Conservation (phyloP, 2,888 invertebrate species). For the Himalopsyche kuldschensis region DNA sequence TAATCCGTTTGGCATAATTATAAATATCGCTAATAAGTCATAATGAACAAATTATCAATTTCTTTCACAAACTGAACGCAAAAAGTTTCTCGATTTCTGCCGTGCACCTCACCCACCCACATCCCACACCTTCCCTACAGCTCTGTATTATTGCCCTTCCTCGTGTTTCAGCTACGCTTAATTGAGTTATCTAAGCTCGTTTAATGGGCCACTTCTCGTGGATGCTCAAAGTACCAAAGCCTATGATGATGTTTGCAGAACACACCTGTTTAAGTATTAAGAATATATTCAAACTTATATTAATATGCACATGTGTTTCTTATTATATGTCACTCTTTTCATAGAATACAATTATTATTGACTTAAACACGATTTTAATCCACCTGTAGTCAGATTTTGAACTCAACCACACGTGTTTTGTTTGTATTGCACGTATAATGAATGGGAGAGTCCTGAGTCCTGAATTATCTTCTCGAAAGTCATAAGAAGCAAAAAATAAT, state of each 20-base stretch:
- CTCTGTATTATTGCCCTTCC: not conserved
- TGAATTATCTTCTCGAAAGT: too few relatives aligned
- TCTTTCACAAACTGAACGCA: not conserved
- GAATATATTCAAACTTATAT: not conserved
- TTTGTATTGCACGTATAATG: too few relatives aligned
- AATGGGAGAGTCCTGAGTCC: too few relatives aligned
- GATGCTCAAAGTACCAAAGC: not conserved
- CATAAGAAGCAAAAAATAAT: too few relatives aligned
- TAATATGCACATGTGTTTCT: not conserved
- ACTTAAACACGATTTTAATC: too few relatives aligned
- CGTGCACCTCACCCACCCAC: not conserved
- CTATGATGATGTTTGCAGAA: not conserved
- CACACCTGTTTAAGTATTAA: not conserved
- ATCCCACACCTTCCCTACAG: not conserved
- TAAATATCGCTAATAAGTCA: too few relatives aligned
- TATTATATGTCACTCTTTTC: too few relatives aligned
- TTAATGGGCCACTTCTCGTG: conserved; percentile 10
- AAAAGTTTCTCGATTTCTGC: not conserved
- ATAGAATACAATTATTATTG: too few relatives aligned
- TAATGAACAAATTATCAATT: too few relatives aligned
- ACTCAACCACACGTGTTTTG: too few relatives aligned
- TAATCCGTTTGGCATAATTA: too few relatives aligned
- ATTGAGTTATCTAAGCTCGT: conserved; percentile 33
- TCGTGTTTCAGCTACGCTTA: conserved; percentile 27
- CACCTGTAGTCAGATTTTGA: too few relatives aligned